These are phyloP conservation scores for Mesorhabditis sp. DNA, from an alignment of 2,888 invertebrate genomes.

Conservation along the genomic window DNA sequence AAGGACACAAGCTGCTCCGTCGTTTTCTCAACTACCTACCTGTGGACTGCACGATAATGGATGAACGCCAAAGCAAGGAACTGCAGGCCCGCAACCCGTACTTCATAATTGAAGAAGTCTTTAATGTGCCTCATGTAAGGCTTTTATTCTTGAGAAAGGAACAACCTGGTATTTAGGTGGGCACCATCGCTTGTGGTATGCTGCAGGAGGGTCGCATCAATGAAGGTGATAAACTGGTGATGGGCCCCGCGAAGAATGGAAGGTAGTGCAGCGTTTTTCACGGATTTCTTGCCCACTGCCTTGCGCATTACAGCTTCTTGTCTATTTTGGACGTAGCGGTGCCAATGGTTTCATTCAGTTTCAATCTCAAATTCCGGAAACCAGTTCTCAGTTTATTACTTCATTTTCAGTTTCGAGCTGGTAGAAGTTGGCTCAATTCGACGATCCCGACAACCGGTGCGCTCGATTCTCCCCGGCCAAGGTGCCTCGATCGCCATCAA, in stretches of 20 bases:
- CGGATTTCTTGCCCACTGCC: background rate
- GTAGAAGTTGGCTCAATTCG: constrained; percentile 72
- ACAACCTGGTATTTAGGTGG: constrained; percentile 27
- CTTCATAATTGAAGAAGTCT: constrained; percentile 87
- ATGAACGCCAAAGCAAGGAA: constrained; percentile 16
- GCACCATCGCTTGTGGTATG: constrained; percentile 54
- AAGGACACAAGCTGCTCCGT: constrained; percentile 63
- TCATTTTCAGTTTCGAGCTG: constrained; percentile 58
- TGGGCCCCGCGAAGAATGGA: constrained; percentile 61
- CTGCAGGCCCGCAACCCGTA: constrained; percentile 28
- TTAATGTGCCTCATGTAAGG: constrained; percentile 66
- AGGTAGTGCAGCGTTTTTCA: constrained; percentile 12
- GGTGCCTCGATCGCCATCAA: constrained; percentile 78
- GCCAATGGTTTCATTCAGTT: no score
- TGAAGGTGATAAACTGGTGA: constrained; percentile 69
- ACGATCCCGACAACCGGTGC: constrained; percentile 81
- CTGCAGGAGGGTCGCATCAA: constrained; percentile 78
- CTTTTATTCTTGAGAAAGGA: background rate
- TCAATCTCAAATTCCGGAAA: no score
- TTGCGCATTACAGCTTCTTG: background rate
- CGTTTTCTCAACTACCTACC: background rate
- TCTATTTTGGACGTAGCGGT: no score
- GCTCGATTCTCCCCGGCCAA: constrained; percentile 82
- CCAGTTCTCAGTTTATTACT: constrained; percentile 44
- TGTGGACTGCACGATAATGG: background rate